Evolutionary conservation across 2,797 vertebrate genomes (phyloP).

Genomic region (Thaleichthys pacificus): DNA sequence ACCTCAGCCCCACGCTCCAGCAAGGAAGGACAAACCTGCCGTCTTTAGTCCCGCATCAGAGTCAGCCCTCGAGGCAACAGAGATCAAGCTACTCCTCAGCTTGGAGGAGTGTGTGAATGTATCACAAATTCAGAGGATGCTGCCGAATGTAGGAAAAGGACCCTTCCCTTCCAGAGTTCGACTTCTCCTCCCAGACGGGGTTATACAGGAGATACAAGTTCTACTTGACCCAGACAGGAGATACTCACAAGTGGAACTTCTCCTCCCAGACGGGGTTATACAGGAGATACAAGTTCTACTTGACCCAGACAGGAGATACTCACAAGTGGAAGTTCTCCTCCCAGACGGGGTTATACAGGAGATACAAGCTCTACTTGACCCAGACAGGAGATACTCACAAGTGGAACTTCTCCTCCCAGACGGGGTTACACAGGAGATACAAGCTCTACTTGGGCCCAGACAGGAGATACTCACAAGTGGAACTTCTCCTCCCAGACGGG

Average conservation of each 20-base stretch:
- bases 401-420: conserved; percentile 98
- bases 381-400: conserved; percentile 82
- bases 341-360: conserved; percentile 87
- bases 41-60: no score
- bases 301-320: conserved; percentile 69
- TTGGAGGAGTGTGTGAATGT: no score
- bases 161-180: no score
- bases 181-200: no score
- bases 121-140: no score
- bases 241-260: conserved; percentile 97
- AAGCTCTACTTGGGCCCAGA: conserved; percentile 58
- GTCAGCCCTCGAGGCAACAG: no score
- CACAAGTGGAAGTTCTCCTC: conserved; percentile 99
- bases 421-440: conserved; percentile 74
- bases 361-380: conserved; percentile 41
- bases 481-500: conserved; percentile 98
- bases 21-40: no score
- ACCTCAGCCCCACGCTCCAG: no score
- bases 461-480: conserved; percentile 87
- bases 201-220: no score
- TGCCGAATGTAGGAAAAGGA: no score
- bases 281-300: no score
- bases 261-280: conserved; percentile 96
- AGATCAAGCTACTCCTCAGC: no score
- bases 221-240: conserved; percentile 48